Percentiles rank a stretch among this genome's conserved stretches.
Evolutionary conservation across 1,140 invertebrate genomes (phyloP).

Genomic region (Ips typographus): DNA sequence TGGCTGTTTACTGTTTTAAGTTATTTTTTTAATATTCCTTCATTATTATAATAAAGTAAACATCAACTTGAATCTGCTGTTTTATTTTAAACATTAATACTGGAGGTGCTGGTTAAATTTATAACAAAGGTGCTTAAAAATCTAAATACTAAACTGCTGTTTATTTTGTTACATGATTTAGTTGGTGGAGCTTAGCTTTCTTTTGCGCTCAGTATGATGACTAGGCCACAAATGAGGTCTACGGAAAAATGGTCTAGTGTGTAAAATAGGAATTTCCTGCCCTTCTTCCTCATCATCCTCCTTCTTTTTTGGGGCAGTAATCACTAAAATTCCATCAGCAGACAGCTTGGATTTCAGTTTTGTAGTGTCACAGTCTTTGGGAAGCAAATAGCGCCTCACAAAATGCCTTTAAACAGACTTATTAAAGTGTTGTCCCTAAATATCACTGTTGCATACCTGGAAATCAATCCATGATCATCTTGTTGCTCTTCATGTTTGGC

Average conservation of each 20-base stretch:
- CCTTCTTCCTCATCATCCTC: constrained; percentile 10
- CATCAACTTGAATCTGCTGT: too few species aligned
- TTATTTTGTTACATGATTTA: background rate
- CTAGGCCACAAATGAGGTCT: constrained; percentile 22
- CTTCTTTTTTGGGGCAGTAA: constrained; percentile 20
- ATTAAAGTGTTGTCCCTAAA: background rate
- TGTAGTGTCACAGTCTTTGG: constrained; percentile 18
- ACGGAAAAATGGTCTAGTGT: constrained; percentile 15
- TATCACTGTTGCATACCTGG: background rate
- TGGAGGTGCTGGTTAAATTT: too few species aligned
- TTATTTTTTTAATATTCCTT: too few species aligned
- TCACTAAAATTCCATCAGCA: constrained; percentile 19
- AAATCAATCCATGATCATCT: constrained; percentile 28
- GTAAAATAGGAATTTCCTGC: constrained; percentile 23
- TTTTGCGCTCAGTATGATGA: constrained; percentile 16
- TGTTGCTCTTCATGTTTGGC: constrained; percentile 27
- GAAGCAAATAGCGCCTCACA: constrained; percentile 16
- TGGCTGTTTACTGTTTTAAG: too few species aligned
- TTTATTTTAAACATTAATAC: too few species aligned
- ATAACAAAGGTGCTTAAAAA: too few species aligned
- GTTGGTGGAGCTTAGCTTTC: constrained; percentile 13
- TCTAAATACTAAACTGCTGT: too few species aligned
- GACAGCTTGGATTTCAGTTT: constrained; percentile 28
- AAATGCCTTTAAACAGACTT: constrained; percentile 16
- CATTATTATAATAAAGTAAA: too few species aligned